Conservation (phyloP, 2,797 vertebrate genomes). For the Lateolabrax maculatus region DNA sequence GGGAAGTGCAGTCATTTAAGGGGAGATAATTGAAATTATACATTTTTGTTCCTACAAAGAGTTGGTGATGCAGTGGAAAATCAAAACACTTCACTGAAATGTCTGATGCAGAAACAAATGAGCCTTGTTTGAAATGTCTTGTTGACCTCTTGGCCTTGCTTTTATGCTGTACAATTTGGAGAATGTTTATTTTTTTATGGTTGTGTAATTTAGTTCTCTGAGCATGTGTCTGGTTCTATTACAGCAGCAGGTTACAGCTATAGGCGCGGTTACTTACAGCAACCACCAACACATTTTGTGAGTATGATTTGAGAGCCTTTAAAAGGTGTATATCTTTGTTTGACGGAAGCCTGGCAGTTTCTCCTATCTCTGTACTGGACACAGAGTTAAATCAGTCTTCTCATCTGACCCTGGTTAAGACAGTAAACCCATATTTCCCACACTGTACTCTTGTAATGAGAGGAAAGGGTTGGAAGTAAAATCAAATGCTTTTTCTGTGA, state of each 20-base stretch:
- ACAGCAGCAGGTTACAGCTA: conserved; percentile 36
- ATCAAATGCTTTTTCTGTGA: neutral
- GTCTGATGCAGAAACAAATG: conserved; percentile 8
- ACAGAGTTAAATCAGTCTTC: too few relatives aligned
- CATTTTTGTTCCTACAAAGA: neutral
- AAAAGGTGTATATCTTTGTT: too few relatives aligned
- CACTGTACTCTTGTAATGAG: neutral
- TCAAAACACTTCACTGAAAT: neutral
- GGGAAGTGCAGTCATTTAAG: neutral
- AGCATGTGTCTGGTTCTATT: conserved; percentile 19
- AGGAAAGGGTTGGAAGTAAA: neutral
- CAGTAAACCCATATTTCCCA: neutral
- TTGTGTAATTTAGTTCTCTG: conserved; percentile 19
- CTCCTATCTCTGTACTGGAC: too few relatives aligned
- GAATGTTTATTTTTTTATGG: conserved; percentile 50
- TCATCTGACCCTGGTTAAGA: neutral
- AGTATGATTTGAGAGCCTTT: neutral
- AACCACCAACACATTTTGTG: neutral
- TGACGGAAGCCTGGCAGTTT: too few relatives aligned
- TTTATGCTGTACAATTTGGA: conserved; percentile 24
- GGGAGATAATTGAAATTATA: neutral
- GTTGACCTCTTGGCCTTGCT: conserved; percentile 27
- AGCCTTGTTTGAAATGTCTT: conserved; percentile 15
- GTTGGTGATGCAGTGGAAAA: neutral
- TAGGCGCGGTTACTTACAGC: neutral